Percentiles rank a stretch among this genome's conserved stretches.
Conservation (phyloP, 2,888 invertebrate species). For the Melieria picta region DNA sequence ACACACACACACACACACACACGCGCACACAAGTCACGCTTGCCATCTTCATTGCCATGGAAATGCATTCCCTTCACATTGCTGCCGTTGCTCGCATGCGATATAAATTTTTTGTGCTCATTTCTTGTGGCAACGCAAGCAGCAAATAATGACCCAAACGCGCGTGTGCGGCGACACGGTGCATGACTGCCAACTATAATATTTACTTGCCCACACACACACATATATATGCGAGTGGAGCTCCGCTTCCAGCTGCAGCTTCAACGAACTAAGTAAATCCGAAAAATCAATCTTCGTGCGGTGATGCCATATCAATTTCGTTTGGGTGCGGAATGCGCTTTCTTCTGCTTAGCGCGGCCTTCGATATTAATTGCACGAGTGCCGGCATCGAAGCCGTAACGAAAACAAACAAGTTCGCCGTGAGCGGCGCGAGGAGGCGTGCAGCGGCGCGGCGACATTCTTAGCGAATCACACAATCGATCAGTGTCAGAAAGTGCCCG, state of each 20-base stretch:
- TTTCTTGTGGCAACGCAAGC: neutral
- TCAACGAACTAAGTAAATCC: slow-evolving; percentile 45
- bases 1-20: neutral
- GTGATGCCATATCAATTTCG: slow-evolving; percentile 31
- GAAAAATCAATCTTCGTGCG: slow-evolving; percentile 36
- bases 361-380: slow-evolving; percentile 43
- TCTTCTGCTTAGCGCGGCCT: neutral
- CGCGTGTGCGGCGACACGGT: neutral
- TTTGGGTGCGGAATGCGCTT: slow-evolving; percentile 7
- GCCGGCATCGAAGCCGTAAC: no score
- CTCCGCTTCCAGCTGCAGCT: neutral
- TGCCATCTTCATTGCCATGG: neutral
- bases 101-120: slow-evolving; percentile 5
- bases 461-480: slow-evolving; percentile 54
- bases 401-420: no score
- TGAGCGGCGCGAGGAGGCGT: no score
- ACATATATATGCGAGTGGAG: neutral
- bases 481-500: slow-evolving; percentile 50
- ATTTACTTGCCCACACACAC: slow-evolving; percentile 7
- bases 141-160: slow-evolving; percentile 12
- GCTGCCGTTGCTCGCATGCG: neutral
- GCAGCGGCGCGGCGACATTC: slow-evolving; percentile 39
- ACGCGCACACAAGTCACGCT: neutral
- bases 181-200: neutral
- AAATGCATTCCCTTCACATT: slow-evolving; percentile 20